Base-by-base conservation (phyloP, 1,140 invertebrate species). In the Pectinophora gossypiella region DNA sequence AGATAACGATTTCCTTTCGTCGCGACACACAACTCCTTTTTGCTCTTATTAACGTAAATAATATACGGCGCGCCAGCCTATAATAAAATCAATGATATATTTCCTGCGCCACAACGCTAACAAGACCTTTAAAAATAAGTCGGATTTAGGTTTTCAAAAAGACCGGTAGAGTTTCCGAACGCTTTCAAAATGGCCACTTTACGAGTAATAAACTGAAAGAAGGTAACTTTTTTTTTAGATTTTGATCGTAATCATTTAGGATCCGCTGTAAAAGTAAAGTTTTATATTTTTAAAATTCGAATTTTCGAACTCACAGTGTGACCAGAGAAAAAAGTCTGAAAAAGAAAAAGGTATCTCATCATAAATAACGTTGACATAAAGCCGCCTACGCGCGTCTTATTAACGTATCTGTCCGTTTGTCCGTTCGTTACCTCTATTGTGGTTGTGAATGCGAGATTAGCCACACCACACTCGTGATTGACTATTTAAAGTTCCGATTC, bases 391-490 rank as follows among this genome's bases (percentile, higher is more conserved):
- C 76, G 72, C 72, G 64, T 71, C 83, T 84, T 81, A 82, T 84
- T 84, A 81, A 65, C 72, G 68, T 72, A 77, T 70, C 72, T 69
- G 80, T 82, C 73, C 67, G 79, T 78, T 66, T 66, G 80, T 82
- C 61, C 77, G 79, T 85, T 87, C 83, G 83, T 87, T 87, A 87
- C 76, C 70, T 64, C 79, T 62, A 87, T 87, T 87, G 83, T 86
- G 67, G 54, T 52, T 58, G 64, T 80, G 72, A 78, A 82, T 77
- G 72, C 76, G 64, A 74, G 79, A 86, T 86, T 82, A 82, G 76
- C 83, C 74, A 79, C 74, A 75, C 68, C 66, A 48, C 64, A 61
- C 68, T 76, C 78, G 70, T 85, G 81, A 85, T 86, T 82, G 79
- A 85, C 81, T 86, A 85, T 85, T 86, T 82, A 80, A 71, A 64